A percentile compares a stretch with the other conserved stretches of the same genome.
These are phyloP conservation scores for Platichthys stellatus DNA, from an alignment of 2,113 vertebrate genomes.

Conservation along the genomic window DNA sequence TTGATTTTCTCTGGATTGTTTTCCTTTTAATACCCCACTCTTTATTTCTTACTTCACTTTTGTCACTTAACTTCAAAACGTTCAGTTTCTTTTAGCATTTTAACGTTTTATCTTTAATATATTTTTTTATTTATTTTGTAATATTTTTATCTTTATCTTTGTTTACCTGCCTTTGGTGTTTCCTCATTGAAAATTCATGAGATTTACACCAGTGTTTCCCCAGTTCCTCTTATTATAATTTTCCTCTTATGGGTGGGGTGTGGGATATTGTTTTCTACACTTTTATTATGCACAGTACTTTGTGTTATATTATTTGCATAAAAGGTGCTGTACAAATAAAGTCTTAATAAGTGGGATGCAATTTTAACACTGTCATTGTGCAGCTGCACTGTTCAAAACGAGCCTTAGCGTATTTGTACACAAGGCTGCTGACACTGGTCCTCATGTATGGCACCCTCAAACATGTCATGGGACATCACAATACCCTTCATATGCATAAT, in stretches of 20 bases:
- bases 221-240: background rate
- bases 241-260: background rate
- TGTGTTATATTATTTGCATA: background rate
- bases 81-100: background rate
- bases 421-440: background rate
- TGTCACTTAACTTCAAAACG: background rate
- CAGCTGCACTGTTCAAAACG: background rate
- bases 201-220: background rate
- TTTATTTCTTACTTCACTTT: background rate
- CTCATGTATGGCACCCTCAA: background rate
- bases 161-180: background rate
- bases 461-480: background rate
- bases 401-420: background rate
- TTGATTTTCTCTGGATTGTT: background rate
- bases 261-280: background rate
- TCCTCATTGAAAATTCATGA: background rate
- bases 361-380: background rate
- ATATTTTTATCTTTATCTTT: background rate
- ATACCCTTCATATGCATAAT: no score
- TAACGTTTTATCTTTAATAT: background rate
- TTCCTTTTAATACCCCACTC: background rate
- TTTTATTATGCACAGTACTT: background rate
- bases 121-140: no score
- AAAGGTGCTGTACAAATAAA: background rate
- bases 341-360: background rate